Conservation (phyloP, 2,113 vertebrate species). For the Stomatorhinus ivindoensis region DNA sequence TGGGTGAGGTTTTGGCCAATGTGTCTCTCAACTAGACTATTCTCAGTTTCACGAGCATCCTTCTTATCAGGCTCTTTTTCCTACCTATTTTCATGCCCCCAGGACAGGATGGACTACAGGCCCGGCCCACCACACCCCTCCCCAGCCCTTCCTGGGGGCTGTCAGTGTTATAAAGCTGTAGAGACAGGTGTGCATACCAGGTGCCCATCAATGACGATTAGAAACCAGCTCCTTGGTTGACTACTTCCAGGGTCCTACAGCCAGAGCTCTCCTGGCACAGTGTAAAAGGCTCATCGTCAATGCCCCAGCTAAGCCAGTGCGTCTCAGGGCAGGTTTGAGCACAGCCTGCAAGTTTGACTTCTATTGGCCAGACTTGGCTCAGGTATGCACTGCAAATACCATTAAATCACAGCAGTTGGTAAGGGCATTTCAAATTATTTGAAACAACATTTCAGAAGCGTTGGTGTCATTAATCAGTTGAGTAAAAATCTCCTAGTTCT, state of each 20-base stretch:
- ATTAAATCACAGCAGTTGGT: background rate
- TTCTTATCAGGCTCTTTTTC: conserved; percentile 42
- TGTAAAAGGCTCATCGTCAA: conserved; percentile 14
- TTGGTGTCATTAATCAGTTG: background rate
- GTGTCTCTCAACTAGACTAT: conserved; percentile 39
- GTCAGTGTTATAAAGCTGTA: conserved; percentile 2
- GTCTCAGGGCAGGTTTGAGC: conserved; percentile 33
- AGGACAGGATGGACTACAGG: conserved; percentile 52
- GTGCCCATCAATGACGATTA: conserved; percentile 35
- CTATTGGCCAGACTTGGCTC: conserved; percentile 28
- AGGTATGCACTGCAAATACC: conserved; percentile 25
- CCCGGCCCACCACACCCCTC: conserved; percentile 11
- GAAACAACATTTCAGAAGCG: conserved; percentile 25
- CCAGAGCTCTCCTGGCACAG: conserved; percentile 22
- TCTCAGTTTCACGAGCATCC: conserved; percentile 46
- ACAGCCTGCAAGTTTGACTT: conserved; percentile 19
- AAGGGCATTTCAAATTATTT: conserved; percentile 39
- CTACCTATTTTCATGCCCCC: conserved; percentile 27
- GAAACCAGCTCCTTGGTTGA: conserved; percentile 36
- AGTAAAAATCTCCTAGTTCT: background rate
- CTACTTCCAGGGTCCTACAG: conserved; percentile 26
- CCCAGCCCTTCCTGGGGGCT: conserved; percentile 23
- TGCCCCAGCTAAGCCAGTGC: background rate
- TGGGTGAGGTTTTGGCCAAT: background rate
- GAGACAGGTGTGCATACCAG: conserved; percentile 69